A percentile compares a stretch with the other conserved stretches of the same genome.
These are phyloP conservation scores for Agrotis clavis DNA, from an alignment of 2,888 invertebrate genomes.

Conservation along the genomic window DNA sequence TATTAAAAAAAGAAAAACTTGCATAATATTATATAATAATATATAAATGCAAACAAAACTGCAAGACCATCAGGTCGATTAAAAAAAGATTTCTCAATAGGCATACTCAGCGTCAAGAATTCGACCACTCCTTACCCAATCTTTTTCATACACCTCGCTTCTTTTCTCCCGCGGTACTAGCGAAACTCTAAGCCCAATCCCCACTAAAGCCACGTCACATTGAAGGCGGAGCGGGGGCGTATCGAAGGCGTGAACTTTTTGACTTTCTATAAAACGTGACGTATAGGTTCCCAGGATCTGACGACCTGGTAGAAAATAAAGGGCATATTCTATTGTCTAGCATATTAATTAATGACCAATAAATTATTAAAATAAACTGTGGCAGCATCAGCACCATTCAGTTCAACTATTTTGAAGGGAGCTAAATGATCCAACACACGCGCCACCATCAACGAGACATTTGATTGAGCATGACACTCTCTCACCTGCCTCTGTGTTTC, in stretches of 20 bases:
- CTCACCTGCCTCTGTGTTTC: too few species aligned
- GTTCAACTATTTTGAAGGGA: too few species aligned
- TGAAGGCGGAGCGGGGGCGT: conserved; percentile 59
- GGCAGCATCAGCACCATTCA: too few species aligned
- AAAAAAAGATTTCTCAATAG: neutral
- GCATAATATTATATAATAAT: too few species aligned
- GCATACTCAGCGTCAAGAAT: neutral
- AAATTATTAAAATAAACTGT: too few species aligned
- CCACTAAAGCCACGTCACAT: conserved; percentile 50
- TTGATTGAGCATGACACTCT: too few species aligned
- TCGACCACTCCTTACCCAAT: neutral
- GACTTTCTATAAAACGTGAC: conserved; percentile 53
- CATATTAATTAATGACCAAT: too few species aligned
- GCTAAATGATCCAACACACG: too few species aligned
- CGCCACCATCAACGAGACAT: too few species aligned
- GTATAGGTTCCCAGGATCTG: conserved; percentile 42
- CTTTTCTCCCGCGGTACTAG: conserved; percentile 24
- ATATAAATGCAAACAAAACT: too few species aligned
- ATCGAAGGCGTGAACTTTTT: conserved; percentile 55
- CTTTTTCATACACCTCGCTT: conserved; percentile 31
- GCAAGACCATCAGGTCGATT: neutral
- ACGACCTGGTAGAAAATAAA: conserved; percentile 18
- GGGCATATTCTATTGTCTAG: neutral
- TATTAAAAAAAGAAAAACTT: neutral
- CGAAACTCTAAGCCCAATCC: conserved; percentile 32